A percentile compares a stretch with the other conserved stretches of the same genome.
phyloP scores from a whole-genome alignment of 2,113 vertebrate species.

The Maccullochella peelii region DNA sequence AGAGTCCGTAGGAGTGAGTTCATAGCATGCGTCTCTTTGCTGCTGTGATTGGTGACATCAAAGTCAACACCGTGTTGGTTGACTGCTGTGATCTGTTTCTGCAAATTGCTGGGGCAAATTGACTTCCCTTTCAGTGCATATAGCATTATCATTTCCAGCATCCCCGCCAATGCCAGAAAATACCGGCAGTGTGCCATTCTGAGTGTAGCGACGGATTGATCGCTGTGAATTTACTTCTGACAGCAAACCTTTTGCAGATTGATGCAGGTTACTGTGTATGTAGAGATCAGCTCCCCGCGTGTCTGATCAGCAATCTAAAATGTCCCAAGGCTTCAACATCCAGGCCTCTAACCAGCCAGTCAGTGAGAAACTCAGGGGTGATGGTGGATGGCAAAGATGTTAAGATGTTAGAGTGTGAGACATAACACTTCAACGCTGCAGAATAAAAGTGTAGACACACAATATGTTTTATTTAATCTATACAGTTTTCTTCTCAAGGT shows the following conservation, averaged over 20 bases:
- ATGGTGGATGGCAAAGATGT: background rate
- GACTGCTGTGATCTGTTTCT: conserved; percentile 45
- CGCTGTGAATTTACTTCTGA: conserved; percentile 29
- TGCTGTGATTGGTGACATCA: conserved; percentile 37
- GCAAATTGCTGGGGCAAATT: conserved; percentile 50
- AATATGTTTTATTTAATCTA: conserved; percentile 13
- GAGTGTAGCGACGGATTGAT: conserved; percentile 38
- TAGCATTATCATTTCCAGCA: conserved; percentile 33
- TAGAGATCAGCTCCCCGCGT: background rate
- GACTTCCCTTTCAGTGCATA: conserved; percentile 38
- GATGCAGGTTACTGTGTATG: conserved; percentile 20
- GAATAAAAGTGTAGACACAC: background rate
- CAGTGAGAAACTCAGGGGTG: background rate
- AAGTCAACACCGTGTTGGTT: conserved; percentile 38
- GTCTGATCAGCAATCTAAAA: conserved; percentile 44
- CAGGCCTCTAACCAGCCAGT: conserved; percentile 7
- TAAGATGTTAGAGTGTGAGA: background rate
- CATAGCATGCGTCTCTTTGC: conserved; percentile 2
- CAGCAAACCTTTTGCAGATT: conserved; percentile 41
- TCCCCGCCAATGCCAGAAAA: conserved; percentile 13
- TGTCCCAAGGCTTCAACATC: conserved; percentile 9
- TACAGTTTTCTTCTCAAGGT: conserved; percentile 13
- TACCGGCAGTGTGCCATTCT: conserved; percentile 32
- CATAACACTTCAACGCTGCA: background rate
- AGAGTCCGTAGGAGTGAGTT: conserved; percentile 32